These are phyloP conservation scores for Andrena cerasifolii DNA, from an alignment of 1,140 invertebrate genomes.

Conservation along the genomic window DNA sequence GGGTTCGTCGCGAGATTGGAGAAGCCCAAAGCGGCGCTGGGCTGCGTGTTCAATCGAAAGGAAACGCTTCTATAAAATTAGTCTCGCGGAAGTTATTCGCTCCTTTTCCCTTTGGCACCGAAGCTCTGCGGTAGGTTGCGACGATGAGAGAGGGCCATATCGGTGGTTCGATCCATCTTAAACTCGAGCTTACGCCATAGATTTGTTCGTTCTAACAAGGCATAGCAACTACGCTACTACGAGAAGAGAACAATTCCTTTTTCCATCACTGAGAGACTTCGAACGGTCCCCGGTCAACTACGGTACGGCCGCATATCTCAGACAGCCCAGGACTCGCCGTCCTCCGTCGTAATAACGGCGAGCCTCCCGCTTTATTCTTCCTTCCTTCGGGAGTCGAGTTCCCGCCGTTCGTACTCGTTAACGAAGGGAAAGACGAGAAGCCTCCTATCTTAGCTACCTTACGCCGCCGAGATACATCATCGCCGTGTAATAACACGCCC, in stretches of 20 bases:
- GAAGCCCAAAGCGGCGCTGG: not conserved
- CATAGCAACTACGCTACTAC: conserved; percentile 70
- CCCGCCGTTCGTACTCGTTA: not conserved
- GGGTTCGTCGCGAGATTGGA: not conserved
- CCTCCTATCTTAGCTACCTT: not conserved
- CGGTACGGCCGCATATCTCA: conserved; percentile 24
- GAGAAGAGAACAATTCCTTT: conserved; percentile 74
- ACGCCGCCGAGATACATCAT: not conserved
- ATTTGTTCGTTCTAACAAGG: conserved; percentile 59
- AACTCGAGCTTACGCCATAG: not conserved
- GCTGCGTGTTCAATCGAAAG: conserved; percentile 7
- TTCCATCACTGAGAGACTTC: conserved; percentile 62
- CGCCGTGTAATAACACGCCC: not conserved
- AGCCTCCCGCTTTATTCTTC: not conserved
- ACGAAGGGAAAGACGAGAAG: conserved; percentile 23
- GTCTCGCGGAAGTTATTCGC: not conserved
- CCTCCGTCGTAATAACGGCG: not conserved
- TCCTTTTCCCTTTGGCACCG: conserved; percentile 8
- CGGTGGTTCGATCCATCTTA: not conserved
- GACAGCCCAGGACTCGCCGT: conserved; percentile 48
- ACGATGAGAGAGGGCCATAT: not conserved
- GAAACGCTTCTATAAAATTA: conserved; percentile 6
- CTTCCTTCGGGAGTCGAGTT: not conserved
- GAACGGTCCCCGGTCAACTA: conserved; percentile 48
- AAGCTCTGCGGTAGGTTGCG: not conserved